Evolutionary conservation across 2,888 invertebrate species (phyloP).

Genomic region (Branchinecta sandiegonensis): DNA sequence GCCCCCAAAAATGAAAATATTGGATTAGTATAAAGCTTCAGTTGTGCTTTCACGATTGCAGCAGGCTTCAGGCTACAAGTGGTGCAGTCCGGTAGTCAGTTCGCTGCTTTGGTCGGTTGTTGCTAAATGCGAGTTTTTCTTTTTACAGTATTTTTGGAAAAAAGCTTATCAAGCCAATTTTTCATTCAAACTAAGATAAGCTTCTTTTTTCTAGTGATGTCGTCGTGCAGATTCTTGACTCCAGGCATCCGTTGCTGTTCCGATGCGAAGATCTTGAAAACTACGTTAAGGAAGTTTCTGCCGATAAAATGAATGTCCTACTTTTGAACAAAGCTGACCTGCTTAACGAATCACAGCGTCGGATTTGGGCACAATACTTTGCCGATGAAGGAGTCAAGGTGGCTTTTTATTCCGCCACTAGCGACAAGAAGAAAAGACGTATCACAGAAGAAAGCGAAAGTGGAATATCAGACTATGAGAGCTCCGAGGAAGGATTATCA

Average conservation of each 20-base stretch:
- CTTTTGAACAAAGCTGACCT: constrained; percentile 93
- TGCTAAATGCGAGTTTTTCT: no score
- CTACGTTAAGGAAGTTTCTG: constrained; percentile 62
- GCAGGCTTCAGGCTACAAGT: no score
- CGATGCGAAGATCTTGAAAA: constrained; percentile 79
- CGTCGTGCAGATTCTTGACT: constrained; percentile 86
- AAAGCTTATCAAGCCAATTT: no score
- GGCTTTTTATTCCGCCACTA: constrained; percentile 79
- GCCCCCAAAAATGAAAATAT: no score
- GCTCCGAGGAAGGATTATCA: constrained; percentile 29
- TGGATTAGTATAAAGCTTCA: no score
- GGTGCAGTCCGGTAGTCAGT: no score
- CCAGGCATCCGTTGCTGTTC: constrained; percentile 84
- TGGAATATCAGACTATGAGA: constrained; percentile 21
- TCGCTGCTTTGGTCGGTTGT: no score
- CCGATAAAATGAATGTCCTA: constrained; percentile 59
- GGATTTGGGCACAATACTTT: constrained; percentile 75
- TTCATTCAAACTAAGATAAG: no score
- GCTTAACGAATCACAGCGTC: constrained; percentile 60
- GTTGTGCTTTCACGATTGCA: no score
- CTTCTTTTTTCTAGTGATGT: constrained; percentile 52
- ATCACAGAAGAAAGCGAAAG: constrained; percentile 20
- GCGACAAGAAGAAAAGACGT: constrained; percentile 29
- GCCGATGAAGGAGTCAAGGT: constrained; percentile 49
- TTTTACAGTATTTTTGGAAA: no score